phyloP scores from a whole-genome alignment of 2,113 vertebrate genomes.

The Neofelis nebulosa region DNA sequence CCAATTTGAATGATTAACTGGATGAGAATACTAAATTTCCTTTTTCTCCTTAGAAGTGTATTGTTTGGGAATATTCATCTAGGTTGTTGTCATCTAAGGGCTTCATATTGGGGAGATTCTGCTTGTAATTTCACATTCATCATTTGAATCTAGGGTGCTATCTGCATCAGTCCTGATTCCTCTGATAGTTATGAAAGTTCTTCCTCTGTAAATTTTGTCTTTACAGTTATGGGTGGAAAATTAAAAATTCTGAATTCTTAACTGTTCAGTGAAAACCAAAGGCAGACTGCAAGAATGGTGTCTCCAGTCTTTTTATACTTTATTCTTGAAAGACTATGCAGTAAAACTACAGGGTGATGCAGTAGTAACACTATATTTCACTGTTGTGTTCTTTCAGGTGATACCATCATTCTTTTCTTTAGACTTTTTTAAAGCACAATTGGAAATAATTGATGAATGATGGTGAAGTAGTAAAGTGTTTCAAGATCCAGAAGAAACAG shows the following conservation, averaged over 20 bases:
- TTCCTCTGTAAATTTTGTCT: neutral
- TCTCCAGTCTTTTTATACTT: neutral
- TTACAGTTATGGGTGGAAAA: neutral
- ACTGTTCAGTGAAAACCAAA: neutral
- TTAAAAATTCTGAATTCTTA: neutral
- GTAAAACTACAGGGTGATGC: neutral
- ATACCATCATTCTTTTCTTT: neutral
- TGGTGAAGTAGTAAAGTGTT: slow-evolving; percentile 23
- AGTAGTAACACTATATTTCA: neutral
- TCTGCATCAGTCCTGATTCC: neutral
- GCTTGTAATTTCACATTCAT: neutral
- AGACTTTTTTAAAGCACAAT: neutral
- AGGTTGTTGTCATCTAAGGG: neutral
- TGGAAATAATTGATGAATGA: neutral
- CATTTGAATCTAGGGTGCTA: neutral
- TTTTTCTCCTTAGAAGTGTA: neutral
- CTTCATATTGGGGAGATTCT: neutral
- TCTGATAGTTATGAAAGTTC: neutral
- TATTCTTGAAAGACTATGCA: neutral
- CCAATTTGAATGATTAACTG: slow-evolving; percentile 2
- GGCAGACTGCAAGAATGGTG: neutral
- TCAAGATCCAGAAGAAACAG: slow-evolving; percentile 16
- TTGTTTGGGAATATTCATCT: neutral
- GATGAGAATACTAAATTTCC: neutral
- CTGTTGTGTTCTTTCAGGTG: neutral